A percentile compares a stretch with the other conserved stretches of the same genome.
Evolutionary conservation across 2,113 vertebrate genomes (phyloP).

Genomic region (Suncus etruscus): DNA sequence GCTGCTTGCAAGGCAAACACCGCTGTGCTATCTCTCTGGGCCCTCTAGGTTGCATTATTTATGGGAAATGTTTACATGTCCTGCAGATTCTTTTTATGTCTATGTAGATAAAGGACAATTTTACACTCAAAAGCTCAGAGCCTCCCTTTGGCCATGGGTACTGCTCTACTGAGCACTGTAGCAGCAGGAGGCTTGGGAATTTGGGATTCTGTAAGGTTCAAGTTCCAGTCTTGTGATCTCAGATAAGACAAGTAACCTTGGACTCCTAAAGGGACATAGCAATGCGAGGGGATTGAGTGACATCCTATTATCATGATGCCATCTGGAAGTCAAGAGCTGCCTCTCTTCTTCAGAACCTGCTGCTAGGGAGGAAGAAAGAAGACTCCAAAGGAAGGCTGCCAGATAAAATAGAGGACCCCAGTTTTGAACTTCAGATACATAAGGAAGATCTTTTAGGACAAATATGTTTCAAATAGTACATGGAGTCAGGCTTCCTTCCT

Average conservation of each 20-base stretch:
- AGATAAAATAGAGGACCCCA: neutral
- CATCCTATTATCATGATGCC: neutral
- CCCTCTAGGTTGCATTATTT: no score
- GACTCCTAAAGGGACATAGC: neutral
- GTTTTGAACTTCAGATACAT: slow-evolving; percentile 23
- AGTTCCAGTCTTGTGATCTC: neutral
- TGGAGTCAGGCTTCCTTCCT: neutral
- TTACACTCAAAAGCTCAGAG: neutral
- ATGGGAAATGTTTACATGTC: neutral
- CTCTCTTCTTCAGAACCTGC: neutral
- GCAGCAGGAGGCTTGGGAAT: neutral
- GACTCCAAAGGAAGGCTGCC: neutral
- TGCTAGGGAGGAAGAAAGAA: neutral
- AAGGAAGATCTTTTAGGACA: neutral
- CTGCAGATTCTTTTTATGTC: neutral
- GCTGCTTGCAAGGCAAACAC: no score
- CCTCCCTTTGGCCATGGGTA: neutral
- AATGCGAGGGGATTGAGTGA: neutral
- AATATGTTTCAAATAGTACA: neutral
- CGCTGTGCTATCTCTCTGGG: no score
- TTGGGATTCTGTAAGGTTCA: neutral
- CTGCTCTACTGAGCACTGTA: neutral
- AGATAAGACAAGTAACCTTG: neutral
- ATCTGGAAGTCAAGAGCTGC: neutral
- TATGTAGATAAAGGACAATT: neutral